Conservation (phyloP, 2,797 vertebrate species). For the Lepus oiostolus region DNA sequence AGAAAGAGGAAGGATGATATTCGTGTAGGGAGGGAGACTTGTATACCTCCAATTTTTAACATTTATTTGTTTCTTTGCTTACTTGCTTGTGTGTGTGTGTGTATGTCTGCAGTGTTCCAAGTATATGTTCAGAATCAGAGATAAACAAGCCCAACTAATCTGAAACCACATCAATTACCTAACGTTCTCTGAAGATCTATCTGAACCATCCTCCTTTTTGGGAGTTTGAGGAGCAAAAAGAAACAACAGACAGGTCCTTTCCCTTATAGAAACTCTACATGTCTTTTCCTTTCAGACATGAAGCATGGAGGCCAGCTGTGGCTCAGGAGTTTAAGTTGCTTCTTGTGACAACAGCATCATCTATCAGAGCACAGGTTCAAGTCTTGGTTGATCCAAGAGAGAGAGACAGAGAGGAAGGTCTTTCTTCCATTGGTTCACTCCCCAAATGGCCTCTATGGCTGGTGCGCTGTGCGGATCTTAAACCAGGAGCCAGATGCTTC, state of each 20-base stretch:
- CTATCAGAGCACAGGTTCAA: too few relatives aligned
- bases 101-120: neutral
- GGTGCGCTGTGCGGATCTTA: too few relatives aligned
- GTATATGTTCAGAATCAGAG: neutral
- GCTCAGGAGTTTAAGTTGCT: too few relatives aligned
- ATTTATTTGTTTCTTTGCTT: neutral
- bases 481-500: too few relatives aligned
- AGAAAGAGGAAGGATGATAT: neutral
- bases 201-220: neutral
- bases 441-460: too few relatives aligned
- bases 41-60: neutral
- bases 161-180: neutral
- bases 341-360: too few relatives aligned
- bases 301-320: neutral
- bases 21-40: rapidly evolving
- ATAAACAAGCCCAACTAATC: neutral
- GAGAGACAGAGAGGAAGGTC: too few relatives aligned
- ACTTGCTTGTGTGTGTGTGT: neutral
- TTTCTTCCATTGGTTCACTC: too few relatives aligned
- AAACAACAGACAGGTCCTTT: neutral
- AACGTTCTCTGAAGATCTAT: neutral
- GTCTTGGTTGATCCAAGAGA: too few relatives aligned
- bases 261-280: neutral
- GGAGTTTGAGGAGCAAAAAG: neutral
- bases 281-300: neutral